These are phyloP conservation scores for Caenorhabditis afra DNA, from an alignment of 2,888 invertebrate species.

Conservation along the genomic window DNA sequence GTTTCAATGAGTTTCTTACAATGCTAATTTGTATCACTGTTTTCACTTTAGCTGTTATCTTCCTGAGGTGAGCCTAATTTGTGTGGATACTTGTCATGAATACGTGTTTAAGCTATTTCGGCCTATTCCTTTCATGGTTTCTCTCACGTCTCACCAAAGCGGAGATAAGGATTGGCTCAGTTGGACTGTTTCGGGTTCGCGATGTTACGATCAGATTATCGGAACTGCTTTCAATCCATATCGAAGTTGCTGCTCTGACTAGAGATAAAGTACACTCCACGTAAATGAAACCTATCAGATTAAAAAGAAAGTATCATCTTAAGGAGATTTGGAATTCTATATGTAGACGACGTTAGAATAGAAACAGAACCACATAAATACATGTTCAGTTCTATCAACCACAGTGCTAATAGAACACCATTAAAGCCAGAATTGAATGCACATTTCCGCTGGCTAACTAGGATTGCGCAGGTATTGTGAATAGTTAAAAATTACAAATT, in stretches of 20 bases:
- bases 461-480: neutral
- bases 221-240: constrained; percentile 54
- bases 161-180: constrained; percentile 61
- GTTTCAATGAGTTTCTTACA: no score
- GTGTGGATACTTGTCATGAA: no score
- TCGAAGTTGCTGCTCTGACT: constrained; percentile 51
- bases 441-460: neutral
- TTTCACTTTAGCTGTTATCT: neutral
- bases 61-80: neutral
- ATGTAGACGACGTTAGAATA: constrained; percentile 80
- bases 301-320: constrained; percentile 2
- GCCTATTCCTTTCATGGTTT: constrained; percentile 79
- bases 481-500: neutral
- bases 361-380: constrained; percentile 48
- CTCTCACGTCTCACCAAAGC: constrained; percentile 66
- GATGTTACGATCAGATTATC: constrained; percentile 63
- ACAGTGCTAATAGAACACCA: no score
- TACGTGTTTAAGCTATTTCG: constrained; percentile 79
- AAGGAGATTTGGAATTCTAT: constrained; percentile 41
- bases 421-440: no score
- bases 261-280: constrained; percentile 43
- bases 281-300: no score
- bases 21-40: no score
- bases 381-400: no score
- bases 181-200: constrained; percentile 65